Evolutionary conservation across 2,113 vertebrate species (phyloP).

Genomic region (Hiodon tergisus): DNA sequence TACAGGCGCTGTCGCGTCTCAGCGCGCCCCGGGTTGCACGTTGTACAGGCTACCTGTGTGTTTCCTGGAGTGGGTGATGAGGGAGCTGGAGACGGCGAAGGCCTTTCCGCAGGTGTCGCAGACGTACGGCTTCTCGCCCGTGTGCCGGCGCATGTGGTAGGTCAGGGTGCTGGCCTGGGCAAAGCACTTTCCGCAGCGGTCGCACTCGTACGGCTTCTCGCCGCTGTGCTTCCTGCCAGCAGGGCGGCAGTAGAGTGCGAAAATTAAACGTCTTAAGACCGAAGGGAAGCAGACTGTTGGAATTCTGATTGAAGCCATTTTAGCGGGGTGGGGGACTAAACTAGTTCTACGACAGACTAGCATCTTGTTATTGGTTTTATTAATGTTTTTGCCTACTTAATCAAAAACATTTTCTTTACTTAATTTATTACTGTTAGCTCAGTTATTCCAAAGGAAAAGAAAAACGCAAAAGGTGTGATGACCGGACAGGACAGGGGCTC

Average conservation of each 20-base stretch:
- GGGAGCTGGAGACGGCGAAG: slow-evolving; percentile 94
- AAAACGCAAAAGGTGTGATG: too few species aligned
- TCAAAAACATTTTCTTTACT: too few species aligned
- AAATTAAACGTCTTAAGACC: too few species aligned
- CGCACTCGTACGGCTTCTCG: slow-evolving; percentile 95
- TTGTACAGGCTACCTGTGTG: slow-evolving; percentile 73
- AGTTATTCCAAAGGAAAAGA: too few species aligned
- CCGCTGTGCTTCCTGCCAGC: slow-evolving; percentile 85
- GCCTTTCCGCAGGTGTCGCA: slow-evolving; percentile 95
- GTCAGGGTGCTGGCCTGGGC: slow-evolving; percentile 95
- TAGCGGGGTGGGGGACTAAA: too few species aligned
- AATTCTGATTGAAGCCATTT: too few species aligned
- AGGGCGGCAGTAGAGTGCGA: slow-evolving; percentile 4
- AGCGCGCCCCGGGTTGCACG: background rate
- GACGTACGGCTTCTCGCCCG: slow-evolving; percentile 93
- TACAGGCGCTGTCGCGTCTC: background rate
- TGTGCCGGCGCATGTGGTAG: slow-evolving; percentile 93
- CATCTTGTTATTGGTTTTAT: too few species aligned
- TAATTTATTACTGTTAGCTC: too few species aligned
- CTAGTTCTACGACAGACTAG: too few species aligned
- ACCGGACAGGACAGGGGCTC: slow-evolving; percentile 22
- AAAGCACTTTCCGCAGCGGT: slow-evolving; percentile 88
- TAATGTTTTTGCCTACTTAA: too few species aligned
- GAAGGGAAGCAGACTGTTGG: background rate
- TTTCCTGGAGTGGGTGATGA: slow-evolving; percentile 91